A percentile compares a stretch with the other conserved stretches of the same genome.
Evolutionary conservation across 1,140 invertebrate species (phyloP).

Genomic region (Propsilocerus akamusi): DNA sequence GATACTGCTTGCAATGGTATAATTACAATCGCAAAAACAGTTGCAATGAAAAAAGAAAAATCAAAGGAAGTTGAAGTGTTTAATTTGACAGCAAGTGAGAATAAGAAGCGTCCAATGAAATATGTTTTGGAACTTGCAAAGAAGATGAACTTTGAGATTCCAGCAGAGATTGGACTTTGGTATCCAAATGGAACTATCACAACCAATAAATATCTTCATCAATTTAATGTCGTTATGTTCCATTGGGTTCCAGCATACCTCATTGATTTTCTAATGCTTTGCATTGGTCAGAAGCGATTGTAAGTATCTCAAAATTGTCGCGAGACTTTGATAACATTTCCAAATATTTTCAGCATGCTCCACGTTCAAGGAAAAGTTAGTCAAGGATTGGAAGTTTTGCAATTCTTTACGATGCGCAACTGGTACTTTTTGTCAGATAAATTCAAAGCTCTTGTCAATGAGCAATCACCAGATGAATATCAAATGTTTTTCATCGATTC

Average conservation of each 20-base stretch:
- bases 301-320: constrained; percentile 37
- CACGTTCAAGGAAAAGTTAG: constrained; percentile 29
- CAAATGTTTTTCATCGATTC: constrained; percentile 32
- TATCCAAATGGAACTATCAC: constrained; percentile 41
- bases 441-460: constrained; percentile 28
- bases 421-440: constrained; percentile 39
- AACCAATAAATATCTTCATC: constrained; percentile 29
- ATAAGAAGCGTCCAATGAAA: constrained; percentile 28
- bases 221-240: constrained; percentile 32
- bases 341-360: constrained; percentile 26
- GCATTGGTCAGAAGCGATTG: constrained; percentile 42
- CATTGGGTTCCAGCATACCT: constrained; percentile 41
- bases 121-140: constrained; percentile 27
- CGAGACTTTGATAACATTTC: background rate
- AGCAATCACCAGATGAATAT: constrained; percentile 35
- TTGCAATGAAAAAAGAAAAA: constrained; percentile 7
- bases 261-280: constrained; percentile 33
- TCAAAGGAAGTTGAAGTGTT: constrained; percentile 13
- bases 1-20: constrained; percentile 66
- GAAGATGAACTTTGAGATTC: constrained; percentile 23
- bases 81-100: constrained; percentile 15
- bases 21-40: constrained; percentile 33
- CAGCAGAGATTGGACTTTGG: constrained; percentile 38
- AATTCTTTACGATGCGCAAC: constrained; percentile 51
- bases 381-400: constrained; percentile 32